Percentiles rank a stretch among this genome's conserved stretches.
Conservation (phyloP, 1,140 invertebrate genomes). For the Acromyrmex heyeri region DNA sequence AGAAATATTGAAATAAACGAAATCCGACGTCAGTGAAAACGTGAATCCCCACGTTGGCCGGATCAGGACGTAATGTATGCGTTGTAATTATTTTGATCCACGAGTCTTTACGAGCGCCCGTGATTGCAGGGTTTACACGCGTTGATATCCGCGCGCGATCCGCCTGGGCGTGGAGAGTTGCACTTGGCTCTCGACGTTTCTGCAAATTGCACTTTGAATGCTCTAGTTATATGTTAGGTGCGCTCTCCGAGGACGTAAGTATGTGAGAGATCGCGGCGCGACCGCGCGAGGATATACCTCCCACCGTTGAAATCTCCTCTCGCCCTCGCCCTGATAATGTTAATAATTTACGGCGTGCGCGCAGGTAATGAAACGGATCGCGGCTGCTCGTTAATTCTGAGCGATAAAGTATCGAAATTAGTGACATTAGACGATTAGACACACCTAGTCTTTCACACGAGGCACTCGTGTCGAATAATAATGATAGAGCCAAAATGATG, state of each 20-base stretch:
- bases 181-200: conserved; percentile 69
- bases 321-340: conserved; percentile 61
- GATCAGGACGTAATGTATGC: conserved; percentile 55
- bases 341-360: conserved; percentile 65
- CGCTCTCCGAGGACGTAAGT: conserved; percentile 23
- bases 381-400: conserved; percentile 47
- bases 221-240: conserved; percentile 68
- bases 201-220: conserved; percentile 72
- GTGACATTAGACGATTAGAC: conserved; percentile 52
- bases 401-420: conserved; percentile 53
- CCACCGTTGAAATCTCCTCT: conserved; percentile 34
- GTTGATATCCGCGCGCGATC: conserved; percentile 47
- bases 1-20: not conserved
- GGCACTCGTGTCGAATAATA: conserved; percentile 1
- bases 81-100: conserved; percentile 69
- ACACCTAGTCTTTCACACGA: conserved; percentile 28
- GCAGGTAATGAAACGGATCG: conserved; percentile 49
- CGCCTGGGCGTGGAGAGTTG: conserved; percentile 67
- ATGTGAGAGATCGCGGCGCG: conserved; percentile 30
- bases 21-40: not conserved
- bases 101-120: conserved; percentile 53
- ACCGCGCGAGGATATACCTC: conserved; percentile 44
- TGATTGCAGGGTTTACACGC: conserved; percentile 56
- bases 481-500: not conserved
- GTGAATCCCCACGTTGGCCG: conserved; percentile 27